Base-by-base conservation (phyloP, 1,140 invertebrate genomes). In the Eriocheir sinensis region DNA sequence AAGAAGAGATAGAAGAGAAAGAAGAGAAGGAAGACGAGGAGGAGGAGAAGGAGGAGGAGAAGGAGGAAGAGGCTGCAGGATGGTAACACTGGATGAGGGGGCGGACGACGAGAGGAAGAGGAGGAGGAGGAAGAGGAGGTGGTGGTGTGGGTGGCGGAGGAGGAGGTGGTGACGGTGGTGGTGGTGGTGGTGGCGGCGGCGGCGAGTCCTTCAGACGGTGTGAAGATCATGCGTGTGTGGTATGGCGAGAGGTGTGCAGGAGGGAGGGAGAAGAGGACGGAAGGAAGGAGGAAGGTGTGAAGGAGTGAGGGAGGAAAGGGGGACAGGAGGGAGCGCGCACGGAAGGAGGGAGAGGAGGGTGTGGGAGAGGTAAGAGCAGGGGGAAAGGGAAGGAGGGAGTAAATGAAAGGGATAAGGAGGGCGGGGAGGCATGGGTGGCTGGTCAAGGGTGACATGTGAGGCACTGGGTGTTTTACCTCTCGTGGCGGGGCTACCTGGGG, bases 161-260 rank as follows among this genome's bases (percentile, higher is more conserved):
- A 30, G 38, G n/a, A 44, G 36, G 44, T 9, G 12, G 6, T 9
- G 81, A 79, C 9, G 40, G 41, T 30, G 83, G 81, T 21, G 30
- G 38, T n/a, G 41, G 36, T 32, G 79, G 30, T 40, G 21, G 38
- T 17, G 4, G 17, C 41, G 41, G 30, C 6, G 3, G 4, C 60
- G 21, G 79, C 12, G 38, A 27, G 92, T 93, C 81, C 92, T 86
- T 93, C 81, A 93, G 34, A 38, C 30, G 85, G 21, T 85, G 90
- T 91, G 90, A 91, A 91, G 90, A 91, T 80, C 90, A 80, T 36
- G 60, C 27, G 80, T 85, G 92, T 32, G 48, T 15, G 41, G 92
- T 85, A 86, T 53, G 8, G 30, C 34, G 36, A 30, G 88, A 2
- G 92, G 32, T 21, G 48, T 40, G 9, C 32, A 72, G 34, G 38